Conservation (phyloP, 1,140 invertebrate genomes). For the Aphaenogaster ashmeadi region DNA sequence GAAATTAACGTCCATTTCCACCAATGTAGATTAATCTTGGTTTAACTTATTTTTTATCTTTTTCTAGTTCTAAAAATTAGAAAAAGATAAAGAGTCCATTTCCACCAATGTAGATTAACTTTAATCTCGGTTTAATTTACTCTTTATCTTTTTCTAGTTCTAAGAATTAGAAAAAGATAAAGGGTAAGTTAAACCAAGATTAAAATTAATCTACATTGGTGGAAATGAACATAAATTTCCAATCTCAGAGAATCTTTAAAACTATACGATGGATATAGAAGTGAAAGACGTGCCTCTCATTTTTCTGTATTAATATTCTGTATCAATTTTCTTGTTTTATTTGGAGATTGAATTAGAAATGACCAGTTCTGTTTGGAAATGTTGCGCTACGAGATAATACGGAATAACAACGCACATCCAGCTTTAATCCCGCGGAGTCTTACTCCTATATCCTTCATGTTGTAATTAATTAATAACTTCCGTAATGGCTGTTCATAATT, state of each 20-base stretch:
- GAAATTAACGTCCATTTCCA: not conserved
- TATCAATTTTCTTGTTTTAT: not conserved
- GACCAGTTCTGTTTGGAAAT: not conserved
- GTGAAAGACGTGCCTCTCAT: not conserved
- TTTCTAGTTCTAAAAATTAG: too few relatives aligned
- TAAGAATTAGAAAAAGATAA: too few relatives aligned
- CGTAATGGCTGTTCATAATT: not conserved
- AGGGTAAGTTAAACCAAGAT: too few relatives aligned
- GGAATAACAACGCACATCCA: not conserved
- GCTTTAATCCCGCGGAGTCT: not conserved
- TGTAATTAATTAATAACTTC: slow-evolving; percentile 31
- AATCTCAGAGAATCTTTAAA: not conserved
- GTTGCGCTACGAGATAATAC: not conserved
- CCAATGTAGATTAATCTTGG: too few relatives aligned
- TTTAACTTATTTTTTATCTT: too few relatives aligned
- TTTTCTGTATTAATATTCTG: not conserved
- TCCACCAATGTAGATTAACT: too few relatives aligned
- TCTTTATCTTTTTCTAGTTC: too few relatives aligned
- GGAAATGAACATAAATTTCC: too few relatives aligned
- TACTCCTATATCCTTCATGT: not conserved
- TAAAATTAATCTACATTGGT: too few relatives aligned
- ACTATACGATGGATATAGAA: slow-evolving; percentile 16
- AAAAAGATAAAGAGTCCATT: too few relatives aligned
- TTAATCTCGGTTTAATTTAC: too few relatives aligned
- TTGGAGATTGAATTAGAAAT: not conserved